These are phyloP conservation scores for Ecdyonurus torrentis DNA, from an alignment of 2,888 invertebrate species.

Conservation along the genomic window DNA sequence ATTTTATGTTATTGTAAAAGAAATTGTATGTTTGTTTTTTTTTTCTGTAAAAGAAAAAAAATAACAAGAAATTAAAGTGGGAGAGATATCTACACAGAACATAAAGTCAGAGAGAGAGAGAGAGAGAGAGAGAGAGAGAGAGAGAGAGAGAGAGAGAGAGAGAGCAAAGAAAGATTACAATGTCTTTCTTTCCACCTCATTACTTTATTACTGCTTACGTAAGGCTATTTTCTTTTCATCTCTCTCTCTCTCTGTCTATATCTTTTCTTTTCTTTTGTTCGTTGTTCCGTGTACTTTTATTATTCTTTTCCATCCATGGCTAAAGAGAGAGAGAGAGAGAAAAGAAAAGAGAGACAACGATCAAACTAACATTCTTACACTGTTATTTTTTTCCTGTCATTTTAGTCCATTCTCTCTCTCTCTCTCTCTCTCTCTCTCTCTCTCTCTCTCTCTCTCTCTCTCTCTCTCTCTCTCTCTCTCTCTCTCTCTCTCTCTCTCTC, in stretches of 20 bases:
- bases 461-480: neutral
- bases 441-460: neutral
- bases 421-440: neutral
- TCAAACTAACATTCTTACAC: neutral
- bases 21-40: too few relatives aligned
- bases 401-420: too few relatives aligned
- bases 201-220: neutral
- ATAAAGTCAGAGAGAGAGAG: neutral
- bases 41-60: neutral
- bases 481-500: neutral
- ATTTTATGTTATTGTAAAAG: too few relatives aligned
- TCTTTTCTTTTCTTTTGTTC: neutral
- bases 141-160: neutral
- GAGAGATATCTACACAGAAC: neutral
- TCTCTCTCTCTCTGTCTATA: too few relatives aligned
- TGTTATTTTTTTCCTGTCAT: neutral
- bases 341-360: too few relatives aligned
- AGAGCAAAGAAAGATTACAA: neutral
- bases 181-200: neutral
- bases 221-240: neutral
- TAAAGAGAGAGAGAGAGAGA: too few relatives aligned
- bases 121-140: neutral
- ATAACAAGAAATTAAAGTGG: neutral
- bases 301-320: neutral
- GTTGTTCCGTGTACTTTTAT: neutral